Base-by-base conservation (phyloP, 1,140 invertebrate species). In the Myzus persicae region DNA sequence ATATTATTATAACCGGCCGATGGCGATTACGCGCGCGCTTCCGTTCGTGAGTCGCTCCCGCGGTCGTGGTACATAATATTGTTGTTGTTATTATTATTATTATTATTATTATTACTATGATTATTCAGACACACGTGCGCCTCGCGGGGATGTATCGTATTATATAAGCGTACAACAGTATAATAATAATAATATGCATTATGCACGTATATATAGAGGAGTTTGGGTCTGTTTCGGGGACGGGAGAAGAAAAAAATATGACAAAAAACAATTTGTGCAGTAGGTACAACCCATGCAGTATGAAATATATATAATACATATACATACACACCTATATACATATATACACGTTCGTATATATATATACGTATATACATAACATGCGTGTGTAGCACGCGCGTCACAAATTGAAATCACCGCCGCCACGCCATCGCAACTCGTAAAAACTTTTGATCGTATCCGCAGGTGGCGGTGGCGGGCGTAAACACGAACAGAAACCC, bases 361-460 rank as follows among this genome's bases (percentile, higher is more conserved):
- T 59, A 31, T 22, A 51, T 22, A 6, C 0, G 48, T 51, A 51
- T 26, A 54, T n/a, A 67, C 9, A 67, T 67, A 31, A 11, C 26
- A n/a, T n/a, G 59, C 18, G 59, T n/a, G 59, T 76, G 59, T n/a
- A 36, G 59, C 59, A 76, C 59, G 59, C 59, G 31, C 59, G 59
- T 76, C n/a, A 76, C 59, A 76, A 76, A 76, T 76, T 76, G 59
- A 76, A 76, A 76, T 76, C 59, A 76, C 59, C 59, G 59, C n/a
- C 31, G 54, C 26, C 54, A 11, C 26, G n/a, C 59, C 59, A 67
- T 67, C 31, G 18, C 31, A 76, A 76, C 59, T 76, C 59, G 59
- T 76, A 76, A 76, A 76, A 76, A n/a, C 59, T 76, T 76, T 76
- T 76, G 59, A 76, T 76, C 59, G 59, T n/a, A 76, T 76, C 59